These are phyloP conservation scores for Pseudochirops cupreus DNA, from an alignment of 2,797 vertebrate species.

Conservation along the genomic window DNA sequence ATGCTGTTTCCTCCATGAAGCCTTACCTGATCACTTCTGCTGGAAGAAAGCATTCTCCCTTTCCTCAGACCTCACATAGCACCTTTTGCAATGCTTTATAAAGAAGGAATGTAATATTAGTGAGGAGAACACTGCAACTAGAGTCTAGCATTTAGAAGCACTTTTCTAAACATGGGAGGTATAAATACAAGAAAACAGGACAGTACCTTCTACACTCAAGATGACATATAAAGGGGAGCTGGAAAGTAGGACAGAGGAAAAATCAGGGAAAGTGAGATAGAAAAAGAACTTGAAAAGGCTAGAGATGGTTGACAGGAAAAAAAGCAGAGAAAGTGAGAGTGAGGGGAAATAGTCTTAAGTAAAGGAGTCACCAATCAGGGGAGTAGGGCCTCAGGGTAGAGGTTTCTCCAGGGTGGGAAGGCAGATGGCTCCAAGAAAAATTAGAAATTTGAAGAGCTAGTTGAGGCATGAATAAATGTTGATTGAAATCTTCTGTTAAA, in stretches of 20 bases:
- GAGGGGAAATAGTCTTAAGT: background rate
- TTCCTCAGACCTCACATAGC: accelerated
- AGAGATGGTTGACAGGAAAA: background rate
- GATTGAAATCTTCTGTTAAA: background rate
- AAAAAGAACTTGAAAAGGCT: background rate
- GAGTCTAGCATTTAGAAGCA: background rate
- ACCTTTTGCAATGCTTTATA: background rate
- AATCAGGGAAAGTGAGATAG: background rate
- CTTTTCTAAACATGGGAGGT: background rate
- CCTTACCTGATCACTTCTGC: background rate
- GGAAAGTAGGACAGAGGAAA: background rate
- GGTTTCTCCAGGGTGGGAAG: background rate
- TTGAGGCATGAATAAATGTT: background rate
- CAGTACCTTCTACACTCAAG: background rate
- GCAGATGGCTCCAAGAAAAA: background rate
- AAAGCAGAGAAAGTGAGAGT: background rate
- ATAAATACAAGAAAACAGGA: background rate
- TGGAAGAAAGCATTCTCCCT: background rate
- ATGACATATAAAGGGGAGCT: background rate
- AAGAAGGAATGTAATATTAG: background rate
- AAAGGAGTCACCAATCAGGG: background rate
- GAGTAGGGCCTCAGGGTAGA: background rate
- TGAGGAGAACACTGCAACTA: background rate
- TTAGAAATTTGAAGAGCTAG: background rate
- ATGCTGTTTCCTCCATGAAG: background rate